Base-by-base conservation (phyloP, 2,797 vertebrate species). In the Sciurus carolinensis region DNA sequence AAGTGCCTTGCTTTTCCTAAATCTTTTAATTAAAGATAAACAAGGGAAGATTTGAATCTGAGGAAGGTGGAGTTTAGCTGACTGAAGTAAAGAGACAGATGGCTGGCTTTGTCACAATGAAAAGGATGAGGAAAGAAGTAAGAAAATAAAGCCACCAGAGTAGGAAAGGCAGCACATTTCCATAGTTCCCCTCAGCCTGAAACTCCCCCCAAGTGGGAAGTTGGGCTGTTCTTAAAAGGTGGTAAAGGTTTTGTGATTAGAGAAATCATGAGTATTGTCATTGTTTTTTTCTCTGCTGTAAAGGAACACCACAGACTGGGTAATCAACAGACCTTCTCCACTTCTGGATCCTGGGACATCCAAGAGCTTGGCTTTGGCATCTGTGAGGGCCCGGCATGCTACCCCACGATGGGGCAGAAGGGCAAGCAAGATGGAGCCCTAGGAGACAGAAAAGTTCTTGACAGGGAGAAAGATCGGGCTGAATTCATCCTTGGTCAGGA, bases 1-100 rank as follows among this genome's bases (percentile, higher is more conserved):
- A 57, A 42, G 76, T 69, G 30, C n/a, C 36, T 22, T 39, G 30
- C 39, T 64, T 90, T 95, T 73, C 20, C 91, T 84, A 57, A 59
- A n/a, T 89, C 30, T 84, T 75, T 8, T 75, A 89, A 66, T 93
- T 88, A 72, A 76, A 72, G 88, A 47, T 47, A 82, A 85, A 71
- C 18, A 42, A 83, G 83, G 42, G 10, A 52, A 79, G 26, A 28
- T 75, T 17, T 75, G 75, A 67, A 5, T 52, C 9, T 20, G 15
- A 72, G 75, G 84, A 88, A 91, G 85, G 39, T 28, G 9, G n/a
- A 59, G 69, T 87, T 52, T 36, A 47, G 52, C 57, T 57, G 52
- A 91, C 69, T 71, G 12, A 42, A 75, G 71, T 42, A 57, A 71
- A 81, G 26, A 52, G 76, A 20, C 42, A 86, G 44, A 26, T 42